Conservation (phyloP, 2,888 invertebrate genomes). For the Nebria salina region DNA sequence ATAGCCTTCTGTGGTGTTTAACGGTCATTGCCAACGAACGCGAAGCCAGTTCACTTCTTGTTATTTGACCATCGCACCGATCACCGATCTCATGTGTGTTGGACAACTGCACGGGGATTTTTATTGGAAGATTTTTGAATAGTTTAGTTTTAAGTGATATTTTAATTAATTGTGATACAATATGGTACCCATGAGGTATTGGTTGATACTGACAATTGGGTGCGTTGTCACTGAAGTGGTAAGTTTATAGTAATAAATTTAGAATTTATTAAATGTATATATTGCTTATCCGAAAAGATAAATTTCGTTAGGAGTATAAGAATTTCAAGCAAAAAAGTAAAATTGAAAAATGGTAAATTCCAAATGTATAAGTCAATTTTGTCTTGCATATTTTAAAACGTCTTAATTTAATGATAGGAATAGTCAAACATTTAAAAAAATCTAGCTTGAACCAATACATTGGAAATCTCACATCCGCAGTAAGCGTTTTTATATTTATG, state of each 20-base stretch:
- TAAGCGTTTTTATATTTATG: too few species aligned
- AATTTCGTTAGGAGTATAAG: too few species aligned
- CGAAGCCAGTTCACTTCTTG: conserved; percentile 1
- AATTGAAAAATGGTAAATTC: too few species aligned
- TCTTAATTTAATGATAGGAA: too few species aligned
- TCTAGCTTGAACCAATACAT: too few species aligned
- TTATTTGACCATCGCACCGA: conserved; percentile 1
- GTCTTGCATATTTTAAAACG: too few species aligned
- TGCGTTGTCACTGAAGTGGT: background rate
- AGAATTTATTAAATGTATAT: background rate
- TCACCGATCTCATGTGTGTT: conserved; percentile 1
- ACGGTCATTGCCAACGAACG: conserved; percentile 1
- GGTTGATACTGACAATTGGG: background rate
- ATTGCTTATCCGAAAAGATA: too few species aligned
- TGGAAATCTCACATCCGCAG: too few species aligned
- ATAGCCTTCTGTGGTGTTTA: background rate
- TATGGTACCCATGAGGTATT: background rate
- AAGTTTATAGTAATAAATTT: background rate
- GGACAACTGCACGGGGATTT: background rate
- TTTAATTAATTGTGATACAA: background rate
- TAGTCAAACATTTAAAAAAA: too few species aligned
- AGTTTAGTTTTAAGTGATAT: background rate
- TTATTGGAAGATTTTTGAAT: background rate
- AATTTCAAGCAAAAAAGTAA: too few species aligned
- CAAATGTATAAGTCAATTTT: too few species aligned